A percentile compares a stretch with the other conserved stretches of the same genome.
Conservation (phyloP, 2,888 invertebrate species). For the Athalia circularis region DNA sequence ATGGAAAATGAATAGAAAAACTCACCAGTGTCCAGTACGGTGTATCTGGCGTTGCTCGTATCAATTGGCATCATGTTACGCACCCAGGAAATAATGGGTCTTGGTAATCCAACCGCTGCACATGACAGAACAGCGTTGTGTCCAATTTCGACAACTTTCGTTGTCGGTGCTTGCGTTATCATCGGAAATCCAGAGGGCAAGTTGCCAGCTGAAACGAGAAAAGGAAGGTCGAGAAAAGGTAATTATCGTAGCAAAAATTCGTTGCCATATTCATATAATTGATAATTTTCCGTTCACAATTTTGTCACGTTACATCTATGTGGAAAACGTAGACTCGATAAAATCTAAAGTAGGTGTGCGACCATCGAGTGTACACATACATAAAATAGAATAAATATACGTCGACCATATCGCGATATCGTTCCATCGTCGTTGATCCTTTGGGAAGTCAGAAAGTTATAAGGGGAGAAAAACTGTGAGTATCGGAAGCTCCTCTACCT, state of each 20-base stretch:
- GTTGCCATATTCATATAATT: neutral
- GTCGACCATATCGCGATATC: conserved; percentile 4
- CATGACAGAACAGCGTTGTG: conserved; percentile 93
- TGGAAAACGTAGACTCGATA: neutral
- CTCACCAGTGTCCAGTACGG: conserved; percentile 88
- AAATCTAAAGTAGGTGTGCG: no score
- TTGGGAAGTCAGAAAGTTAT: conserved; percentile 10
- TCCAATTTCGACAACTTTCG: conserved; percentile 97
- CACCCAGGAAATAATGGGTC: conserved; percentile 92
- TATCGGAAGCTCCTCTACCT: conserved; percentile 56
- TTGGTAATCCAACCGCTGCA: conserved; percentile 89
- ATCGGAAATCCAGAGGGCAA: conserved; percentile 94
- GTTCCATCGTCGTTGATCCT: conserved; percentile 6
- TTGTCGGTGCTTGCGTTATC: conserved; percentile 90
- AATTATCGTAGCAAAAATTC: no score
- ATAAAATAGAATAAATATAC: neutral
- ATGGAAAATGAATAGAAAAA: conserved; percentile 9
- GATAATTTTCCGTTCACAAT: no score
- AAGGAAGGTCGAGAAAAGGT: neutral
- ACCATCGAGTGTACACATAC: no score
- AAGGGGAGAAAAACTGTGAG: conserved; percentile 35
- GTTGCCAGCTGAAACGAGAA: conserved; percentile 83
- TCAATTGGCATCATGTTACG: conserved; percentile 94
- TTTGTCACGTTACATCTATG: no score
- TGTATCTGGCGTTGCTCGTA: conserved; percentile 89